Evolutionary conservation across 2,888 invertebrate genomes (phyloP), one percentile per base, ranked within the genome.

Genomic region (Helicoverpa assulta): DNA sequence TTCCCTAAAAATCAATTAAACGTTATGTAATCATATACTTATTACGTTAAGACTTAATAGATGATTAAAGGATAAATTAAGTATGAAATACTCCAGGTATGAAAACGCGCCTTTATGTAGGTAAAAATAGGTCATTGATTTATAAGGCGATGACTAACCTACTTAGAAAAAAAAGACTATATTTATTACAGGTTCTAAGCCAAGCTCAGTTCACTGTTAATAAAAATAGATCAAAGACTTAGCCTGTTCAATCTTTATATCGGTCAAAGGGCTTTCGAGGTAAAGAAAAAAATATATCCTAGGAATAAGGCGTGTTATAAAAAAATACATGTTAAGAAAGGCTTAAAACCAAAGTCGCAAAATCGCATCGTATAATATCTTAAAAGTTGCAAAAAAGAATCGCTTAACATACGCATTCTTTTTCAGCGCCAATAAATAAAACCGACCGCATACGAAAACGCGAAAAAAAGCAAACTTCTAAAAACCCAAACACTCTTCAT

Each of bases 401-500:
- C 16, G 19, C 47, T 59, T 43, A 64, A 61, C 16, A 62, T 57
- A 73, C 50, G 64, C 6, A 62, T 73, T 76, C 1, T 56, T 60
- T 67, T 79, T 56, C 55, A 63, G 67, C 52, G 12, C 47, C 62
- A 67, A 75, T 78, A 78, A 78, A 78, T 57, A 79, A 78, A 57
- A 16, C 52, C 21, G 59, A 64, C 51, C 47, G 59, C 18, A 21
- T 75, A 71, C 61, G 76, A 78, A 33, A 79, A 54, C 57, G 10
- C 21, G 68, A 71, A 70, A 72, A 81, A 82, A 78, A 69, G 58
- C 73, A 61, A 67, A 61, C 16, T 76, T 76, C 77, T 73, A 81
- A 76, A 77, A 75, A 80, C 70, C 26, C 59, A 56, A 85, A 88
- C 88, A 88, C 87, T 87, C 84, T 68, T 83, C 83, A 86, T 88